Evolutionary conservation across 2,797 vertebrate genomes (phyloP).

Genomic region (Mastacembelus armatus): DNA sequence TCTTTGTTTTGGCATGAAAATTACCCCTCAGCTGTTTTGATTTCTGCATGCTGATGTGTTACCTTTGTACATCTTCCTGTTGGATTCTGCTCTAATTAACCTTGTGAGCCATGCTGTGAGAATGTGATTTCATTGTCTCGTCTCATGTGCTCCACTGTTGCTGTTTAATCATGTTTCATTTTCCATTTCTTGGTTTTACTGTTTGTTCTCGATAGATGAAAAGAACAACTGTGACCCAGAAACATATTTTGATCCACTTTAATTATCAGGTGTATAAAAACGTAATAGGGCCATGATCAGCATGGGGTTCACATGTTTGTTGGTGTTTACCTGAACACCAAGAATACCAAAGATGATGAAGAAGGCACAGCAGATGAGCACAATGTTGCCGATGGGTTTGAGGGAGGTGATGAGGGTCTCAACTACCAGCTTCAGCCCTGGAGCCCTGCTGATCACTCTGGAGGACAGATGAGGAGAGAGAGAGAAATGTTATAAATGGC

Average conservation of each 20-base stretch:
- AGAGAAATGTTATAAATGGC: background rate
- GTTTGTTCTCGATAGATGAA: background rate
- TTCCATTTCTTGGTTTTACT: background rate
- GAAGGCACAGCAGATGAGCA: conserved; percentile 98
- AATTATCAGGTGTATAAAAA: background rate
- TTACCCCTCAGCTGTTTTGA: too few species aligned
- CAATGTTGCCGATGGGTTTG: conserved; percentile 97
- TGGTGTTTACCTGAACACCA: conserved; percentile 90
- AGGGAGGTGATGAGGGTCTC: conserved; percentile 97
- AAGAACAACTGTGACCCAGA: background rate
- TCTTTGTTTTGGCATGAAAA: background rate
- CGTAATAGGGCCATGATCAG: background rate
- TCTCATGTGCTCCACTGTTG: background rate
- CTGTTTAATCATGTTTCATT: conserved; percentile 1
- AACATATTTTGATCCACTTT: background rate
- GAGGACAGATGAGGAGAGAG: background rate
- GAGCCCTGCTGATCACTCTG: conserved; percentile 97
- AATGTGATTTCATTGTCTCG: background rate
- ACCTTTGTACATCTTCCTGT: background rate
- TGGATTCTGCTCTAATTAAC: conserved; percentile 8
- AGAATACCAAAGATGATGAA: conserved; percentile 98
- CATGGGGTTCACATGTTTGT: conserved; percentile 23
- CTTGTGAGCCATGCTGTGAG: background rate
- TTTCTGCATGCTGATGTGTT: background rate
- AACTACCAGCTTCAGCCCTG: conserved; percentile 96